Conservation (phyloP, 1,140 invertebrate genomes). For the Dendrolimus kikuchii region DNA sequence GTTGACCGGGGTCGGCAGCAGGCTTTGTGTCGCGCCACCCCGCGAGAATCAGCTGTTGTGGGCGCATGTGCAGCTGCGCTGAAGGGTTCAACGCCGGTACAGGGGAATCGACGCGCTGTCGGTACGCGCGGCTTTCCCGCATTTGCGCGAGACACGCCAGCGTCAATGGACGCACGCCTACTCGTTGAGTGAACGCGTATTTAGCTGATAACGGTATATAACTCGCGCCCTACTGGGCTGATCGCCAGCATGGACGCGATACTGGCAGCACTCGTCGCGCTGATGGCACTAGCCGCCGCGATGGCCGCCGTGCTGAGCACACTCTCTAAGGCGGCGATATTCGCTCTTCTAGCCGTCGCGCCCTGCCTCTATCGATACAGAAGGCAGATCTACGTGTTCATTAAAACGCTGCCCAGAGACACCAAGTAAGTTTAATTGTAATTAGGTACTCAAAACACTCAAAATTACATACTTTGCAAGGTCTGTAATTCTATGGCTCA, state of each 20-base stretch:
- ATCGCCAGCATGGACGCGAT: slow-evolving; percentile 69
- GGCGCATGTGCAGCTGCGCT: slow-evolving; percentile 59
- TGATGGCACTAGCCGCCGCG: slow-evolving; percentile 72
- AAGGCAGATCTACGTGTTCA: slow-evolving; percentile 72
- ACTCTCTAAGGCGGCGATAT: slow-evolving; percentile 72
- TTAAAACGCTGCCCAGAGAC: slow-evolving; percentile 74
- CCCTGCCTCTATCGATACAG: slow-evolving; percentile 73
- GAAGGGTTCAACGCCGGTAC: slow-evolving; percentile 18
- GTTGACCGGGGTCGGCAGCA: slow-evolving; percentile 15
- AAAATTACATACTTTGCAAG: no score
- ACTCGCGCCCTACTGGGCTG: slow-evolving; percentile 50
- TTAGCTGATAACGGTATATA: slow-evolving; percentile 30
- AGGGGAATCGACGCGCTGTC: slow-evolving; percentile 38
- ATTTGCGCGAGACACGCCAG: slow-evolving; percentile 36
- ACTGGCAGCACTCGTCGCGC: slow-evolving; percentile 70
- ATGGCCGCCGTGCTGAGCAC: slow-evolving; percentile 71
- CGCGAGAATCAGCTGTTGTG: slow-evolving; percentile 56
- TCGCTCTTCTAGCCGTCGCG: slow-evolving; percentile 70
- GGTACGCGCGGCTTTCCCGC: slow-evolving; percentile 33
- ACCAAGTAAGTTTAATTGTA: slow-evolving; percentile 66
- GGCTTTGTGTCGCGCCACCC: slow-evolving; percentile 23
- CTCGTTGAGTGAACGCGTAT: slow-evolving; percentile 22
- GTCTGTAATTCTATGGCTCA: no score
- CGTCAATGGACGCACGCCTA: slow-evolving; percentile 32
- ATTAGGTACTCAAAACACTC: no score